phyloP scores from a whole-genome alignment of 2,888 invertebrate species.

The Athrips mouffetella region DNA sequence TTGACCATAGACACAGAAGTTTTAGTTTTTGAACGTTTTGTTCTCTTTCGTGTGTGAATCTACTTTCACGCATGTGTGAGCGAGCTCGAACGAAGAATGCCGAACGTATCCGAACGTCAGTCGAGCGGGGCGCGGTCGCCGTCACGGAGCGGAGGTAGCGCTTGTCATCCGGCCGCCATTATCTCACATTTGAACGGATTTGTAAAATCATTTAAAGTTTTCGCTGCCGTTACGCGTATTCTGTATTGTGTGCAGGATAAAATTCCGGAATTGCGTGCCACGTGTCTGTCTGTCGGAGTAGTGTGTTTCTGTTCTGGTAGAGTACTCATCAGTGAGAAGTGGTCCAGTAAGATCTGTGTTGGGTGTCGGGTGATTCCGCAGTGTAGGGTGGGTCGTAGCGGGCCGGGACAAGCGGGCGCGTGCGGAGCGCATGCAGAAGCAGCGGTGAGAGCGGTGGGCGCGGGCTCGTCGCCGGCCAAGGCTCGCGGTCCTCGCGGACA shows the following conservation, averaged over 20 bases:
- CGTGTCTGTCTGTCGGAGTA: conserved; percentile 33
- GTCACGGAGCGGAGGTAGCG: conserved; percentile 78
- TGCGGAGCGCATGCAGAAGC: conserved; percentile 74
- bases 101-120: conserved; percentile 75
- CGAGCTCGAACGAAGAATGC: conserved; percentile 68
- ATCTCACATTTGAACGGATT: conserved; percentile 79
- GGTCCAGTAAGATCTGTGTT: conserved; percentile 62
- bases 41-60: conserved; percentile 57
- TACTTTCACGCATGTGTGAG: conserved; percentile 72
- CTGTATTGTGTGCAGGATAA: conserved; percentile 48
- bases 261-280: conserved; percentile 38
- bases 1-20: conserved; percentile 16
- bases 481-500: conserved; percentile 68
- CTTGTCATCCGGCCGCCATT: conserved; percentile 80
- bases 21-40: conserved; percentile 39
- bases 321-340: conserved; percentile 67
- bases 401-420: conserved; percentile 67
- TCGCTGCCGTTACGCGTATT: conserved; percentile 59
- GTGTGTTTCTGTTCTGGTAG: conserved; percentile 39
- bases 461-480: conserved; percentile 74
- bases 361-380: conserved; percentile 60
- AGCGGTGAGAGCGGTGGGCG: conserved; percentile 78
- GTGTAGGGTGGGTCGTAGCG: conserved; percentile 70
- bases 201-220: conserved; percentile 72
- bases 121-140: conserved; percentile 80